phyloP scores from a whole-genome alignment of 1,140 invertebrate genomes.

The Frieseomelitta varia region DNA sequence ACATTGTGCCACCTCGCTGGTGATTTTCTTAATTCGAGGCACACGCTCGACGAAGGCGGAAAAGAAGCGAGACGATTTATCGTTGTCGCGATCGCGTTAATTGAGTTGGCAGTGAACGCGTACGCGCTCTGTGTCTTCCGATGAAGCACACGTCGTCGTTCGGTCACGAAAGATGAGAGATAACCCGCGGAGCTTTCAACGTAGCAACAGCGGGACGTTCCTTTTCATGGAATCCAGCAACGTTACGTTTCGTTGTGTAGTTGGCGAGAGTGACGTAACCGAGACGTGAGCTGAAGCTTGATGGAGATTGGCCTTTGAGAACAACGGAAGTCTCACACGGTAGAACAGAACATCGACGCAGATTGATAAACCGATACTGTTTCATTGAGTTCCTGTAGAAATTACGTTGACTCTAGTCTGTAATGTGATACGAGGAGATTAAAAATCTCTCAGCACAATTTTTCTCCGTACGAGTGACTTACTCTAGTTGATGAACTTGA shows the following conservation, averaged over 20 bases:
- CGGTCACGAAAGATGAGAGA: slow-evolving; percentile 22
- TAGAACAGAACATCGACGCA: slow-evolving; percentile 6
- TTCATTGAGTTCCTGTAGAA: not conserved
- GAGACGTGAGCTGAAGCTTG: not conserved
- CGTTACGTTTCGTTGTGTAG: slow-evolving; percentile 6
- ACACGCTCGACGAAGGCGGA: too few species aligned
- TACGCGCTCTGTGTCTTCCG: slow-evolving; percentile 18
- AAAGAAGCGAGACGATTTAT: slow-evolving; percentile 25
- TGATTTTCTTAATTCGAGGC: not conserved
- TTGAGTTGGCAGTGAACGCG: slow-evolving; percentile 60
- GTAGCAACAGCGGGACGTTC: slow-evolving; percentile 14
- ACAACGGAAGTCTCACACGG: slow-evolving; percentile 13
- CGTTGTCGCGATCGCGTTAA: slow-evolving; percentile 52
- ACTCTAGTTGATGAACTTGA: too few species aligned
- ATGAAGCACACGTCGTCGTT: slow-evolving; percentile 2
- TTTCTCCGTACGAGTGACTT: too few species aligned
- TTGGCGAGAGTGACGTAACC: not conserved
- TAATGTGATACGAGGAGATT: too few species aligned
- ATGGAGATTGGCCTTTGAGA: not conserved
- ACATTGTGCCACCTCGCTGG: not conserved
- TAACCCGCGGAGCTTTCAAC: slow-evolving; percentile 22
- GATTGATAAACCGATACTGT: not conserved
- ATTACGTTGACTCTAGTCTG: too few species aligned
- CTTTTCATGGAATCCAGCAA: slow-evolving; percentile 23
- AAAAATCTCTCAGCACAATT: too few species aligned